phyloP scores from a whole-genome alignment of 2,888 invertebrate genomes.

The Isoperla grammatica region DNA sequence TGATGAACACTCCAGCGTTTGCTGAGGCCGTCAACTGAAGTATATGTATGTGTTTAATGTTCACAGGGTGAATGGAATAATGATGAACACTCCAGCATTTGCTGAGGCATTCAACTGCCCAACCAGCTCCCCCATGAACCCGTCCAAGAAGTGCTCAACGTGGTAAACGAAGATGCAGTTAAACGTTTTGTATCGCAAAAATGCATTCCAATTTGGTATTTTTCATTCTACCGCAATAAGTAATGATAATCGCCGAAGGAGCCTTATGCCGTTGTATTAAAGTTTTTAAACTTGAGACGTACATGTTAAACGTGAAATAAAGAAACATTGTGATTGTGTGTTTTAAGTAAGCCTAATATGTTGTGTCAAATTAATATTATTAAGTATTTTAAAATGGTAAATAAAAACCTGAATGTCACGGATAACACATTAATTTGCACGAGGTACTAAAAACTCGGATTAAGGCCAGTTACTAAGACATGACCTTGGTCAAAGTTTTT shows the following conservation, averaged over 20 bases:
- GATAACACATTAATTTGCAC: too few relatives aligned
- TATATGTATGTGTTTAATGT: too few relatives aligned
- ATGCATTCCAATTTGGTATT: too few relatives aligned
- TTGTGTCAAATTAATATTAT: neutral
- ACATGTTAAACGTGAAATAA: too few relatives aligned
- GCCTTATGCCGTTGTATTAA: slow-evolving; percentile 6
- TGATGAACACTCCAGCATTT: slow-evolving; percentile 50
- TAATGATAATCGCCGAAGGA: slow-evolving; percentile 8
- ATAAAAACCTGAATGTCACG: too few relatives aligned
- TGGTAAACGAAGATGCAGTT: slow-evolving; percentile 39
- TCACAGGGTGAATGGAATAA: slow-evolving; percentile 47
- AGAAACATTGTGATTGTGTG: neutral
- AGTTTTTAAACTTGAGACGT: neutral
- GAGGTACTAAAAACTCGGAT: too few relatives aligned
- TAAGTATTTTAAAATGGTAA: neutral
- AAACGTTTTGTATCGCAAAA: neutral
- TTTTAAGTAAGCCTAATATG: too few relatives aligned
- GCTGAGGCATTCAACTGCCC: slow-evolving; percentile 47
- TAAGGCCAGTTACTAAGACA: too few relatives aligned
- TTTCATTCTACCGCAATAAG: neutral
- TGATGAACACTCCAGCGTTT: too few relatives aligned
- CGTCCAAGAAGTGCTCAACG: slow-evolving; percentile 45
- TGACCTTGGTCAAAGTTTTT: too few relatives aligned
- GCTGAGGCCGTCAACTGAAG: too few relatives aligned
- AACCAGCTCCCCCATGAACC: slow-evolving; percentile 45